Percentiles rank a stretch among this genome's conserved stretches.
These are phyloP conservation scores for Ceratina australensis DNA, from an alignment of 1,140 invertebrate genomes.

Conservation along the genomic window DNA sequence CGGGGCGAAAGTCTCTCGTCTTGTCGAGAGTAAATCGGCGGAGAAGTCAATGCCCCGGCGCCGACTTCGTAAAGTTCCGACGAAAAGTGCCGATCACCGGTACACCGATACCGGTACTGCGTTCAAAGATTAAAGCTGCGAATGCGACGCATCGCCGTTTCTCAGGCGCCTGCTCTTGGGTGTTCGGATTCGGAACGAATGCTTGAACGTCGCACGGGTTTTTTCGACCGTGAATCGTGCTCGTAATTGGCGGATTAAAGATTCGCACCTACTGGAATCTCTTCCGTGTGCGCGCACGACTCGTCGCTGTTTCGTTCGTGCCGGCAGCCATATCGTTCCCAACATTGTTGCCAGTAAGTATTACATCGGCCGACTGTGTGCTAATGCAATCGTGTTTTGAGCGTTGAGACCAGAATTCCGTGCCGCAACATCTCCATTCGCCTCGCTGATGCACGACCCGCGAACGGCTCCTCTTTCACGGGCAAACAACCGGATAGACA, in stretches of 20 bases:
- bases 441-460: too few relatives aligned
- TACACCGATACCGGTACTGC: slow-evolving; percentile 48
- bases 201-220: slow-evolving; percentile 22
- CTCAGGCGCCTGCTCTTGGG: not conserved
- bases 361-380: too few relatives aligned
- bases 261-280: not conserved
- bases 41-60: slow-evolving; percentile 55
- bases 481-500: too few relatives aligned
- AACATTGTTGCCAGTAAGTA: too few relatives aligned
- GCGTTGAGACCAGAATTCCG: not conserved
- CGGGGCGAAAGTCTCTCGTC: slow-evolving; percentile 49
- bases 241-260: slow-evolving; percentile 18
- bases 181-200: slow-evolving; percentile 40
- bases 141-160: slow-evolving; percentile 39
- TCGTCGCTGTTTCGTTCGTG: not conserved
- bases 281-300: not conserved
- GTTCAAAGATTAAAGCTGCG: slow-evolving; percentile 40
- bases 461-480: not conserved
- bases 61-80: slow-evolving; percentile 44
- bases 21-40: slow-evolving; percentile 53
- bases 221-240: slow-evolving; percentile 30
- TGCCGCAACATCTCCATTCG: not conserved
- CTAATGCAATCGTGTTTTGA: not conserved
- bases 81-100: slow-evolving; percentile 42
- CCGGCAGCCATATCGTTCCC: too few relatives aligned